These are phyloP conservation scores for Centruroides vittatus DNA, from an alignment of 1,140 invertebrate genomes.

Conservation along the genomic window DNA sequence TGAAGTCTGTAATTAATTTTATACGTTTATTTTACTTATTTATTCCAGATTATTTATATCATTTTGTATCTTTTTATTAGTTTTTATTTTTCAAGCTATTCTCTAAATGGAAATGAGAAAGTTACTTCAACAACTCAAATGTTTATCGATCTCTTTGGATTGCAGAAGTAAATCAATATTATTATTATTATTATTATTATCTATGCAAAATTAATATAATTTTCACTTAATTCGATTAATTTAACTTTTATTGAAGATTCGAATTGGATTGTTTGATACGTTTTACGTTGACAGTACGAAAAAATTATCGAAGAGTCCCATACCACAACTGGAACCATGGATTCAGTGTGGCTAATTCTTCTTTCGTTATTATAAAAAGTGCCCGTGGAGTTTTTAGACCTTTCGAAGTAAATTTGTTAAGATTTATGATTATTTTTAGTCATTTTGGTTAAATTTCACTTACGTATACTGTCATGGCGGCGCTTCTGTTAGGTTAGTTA, in stretches of 20 bases:
- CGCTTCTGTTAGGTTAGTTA: no score
- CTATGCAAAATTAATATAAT: neutral
- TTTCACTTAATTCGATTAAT: neutral
- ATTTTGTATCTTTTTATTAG: slow-evolving; percentile 24
- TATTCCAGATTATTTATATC: no score
- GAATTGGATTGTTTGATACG: slow-evolving; percentile 41
- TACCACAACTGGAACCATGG: slow-evolving; percentile 79
- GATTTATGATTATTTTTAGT: neutral
- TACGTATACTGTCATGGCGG: no score
- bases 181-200: neutral
- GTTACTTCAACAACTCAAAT: slow-evolving; percentile 54
- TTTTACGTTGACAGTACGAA: slow-evolving; percentile 62
- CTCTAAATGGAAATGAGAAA: slow-evolving; percentile 48
- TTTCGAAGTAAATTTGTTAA: neutral
- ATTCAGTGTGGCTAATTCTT: slow-evolving; percentile 65
- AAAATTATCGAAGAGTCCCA: slow-evolving; percentile 62
- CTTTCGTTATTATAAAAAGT: slow-evolving; percentile 57
- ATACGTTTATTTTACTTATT: no score
- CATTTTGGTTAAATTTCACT: no score
- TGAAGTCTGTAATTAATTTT: neutral
- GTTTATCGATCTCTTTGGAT: slow-evolving; percentile 57
- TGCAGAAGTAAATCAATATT: slow-evolving; percentile 30
- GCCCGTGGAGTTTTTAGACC: neutral
- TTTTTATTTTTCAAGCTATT: slow-evolving; percentile 56
- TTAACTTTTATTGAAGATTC: slow-evolving; percentile 22